Evolutionary conservation across 1,140 invertebrate genomes (phyloP), one percentile per base, ranked within the genome.

Genomic region (Nylanderia fulva): DNA sequence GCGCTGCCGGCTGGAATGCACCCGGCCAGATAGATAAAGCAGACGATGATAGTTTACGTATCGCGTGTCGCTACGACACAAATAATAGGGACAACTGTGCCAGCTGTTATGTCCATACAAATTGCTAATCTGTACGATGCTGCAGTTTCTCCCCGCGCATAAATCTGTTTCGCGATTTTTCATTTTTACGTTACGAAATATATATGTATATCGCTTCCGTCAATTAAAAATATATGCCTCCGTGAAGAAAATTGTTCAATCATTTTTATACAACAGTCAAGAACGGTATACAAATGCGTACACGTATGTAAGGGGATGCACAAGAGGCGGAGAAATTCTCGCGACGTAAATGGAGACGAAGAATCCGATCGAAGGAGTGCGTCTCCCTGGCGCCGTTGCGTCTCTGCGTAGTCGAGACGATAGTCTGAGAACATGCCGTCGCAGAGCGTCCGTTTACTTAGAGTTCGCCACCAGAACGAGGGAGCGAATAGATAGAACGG

Each of bases 341-440:
- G 88, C 87, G 80, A 89, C 88, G 88, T 89, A 88, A 88, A 88
- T 86, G 88, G 87, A 89, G 87, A 86, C 86, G 52, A 72, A 88
- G 88, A 89, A 89, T 89, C 86, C 87, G 88, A 88, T 89, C 88
- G 88, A 89, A 89, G 86, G 71, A 84, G 88, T 88, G 88, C 88
- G 88, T 89, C 88, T 88, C 24, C 27, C 39, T 88, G 88, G 88
- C 88, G 88, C 88, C 87, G 79, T 79, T 89, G 79, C 88, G 88
- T 89, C 87, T 89, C 87, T 86, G 85, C 87, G 84, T 80, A 79
- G 87, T 80, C 88, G 87, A 83, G 87, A 89, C 85, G 79, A 52
- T 39, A 79, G 87, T 88, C 87, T 89, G 87, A 79, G 83, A 89
- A 89, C 84, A 58, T 74, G 87, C 66, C 84, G 84, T 88, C 72